A percentile compares a stretch with the other conserved stretches of the same genome.
Conservation (phyloP, 2,113 vertebrate species). For the Macquaria ambigua region DNA sequence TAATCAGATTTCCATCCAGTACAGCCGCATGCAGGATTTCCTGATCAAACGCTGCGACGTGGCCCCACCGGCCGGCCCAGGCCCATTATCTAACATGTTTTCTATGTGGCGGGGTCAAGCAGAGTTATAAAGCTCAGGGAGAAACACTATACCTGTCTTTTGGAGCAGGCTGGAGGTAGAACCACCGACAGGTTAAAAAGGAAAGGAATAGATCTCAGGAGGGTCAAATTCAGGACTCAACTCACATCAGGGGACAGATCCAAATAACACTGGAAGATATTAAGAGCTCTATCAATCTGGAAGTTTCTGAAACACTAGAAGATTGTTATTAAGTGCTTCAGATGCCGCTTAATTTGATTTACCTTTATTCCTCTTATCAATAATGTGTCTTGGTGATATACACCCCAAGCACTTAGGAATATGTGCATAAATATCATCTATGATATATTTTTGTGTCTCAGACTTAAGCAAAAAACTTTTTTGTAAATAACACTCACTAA, state of each 20-base stretch:
- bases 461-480: neutral
- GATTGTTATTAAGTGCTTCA: constrained; percentile 28
- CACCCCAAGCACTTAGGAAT: neutral
- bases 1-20: constrained; percentile 97
- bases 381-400: neutral
- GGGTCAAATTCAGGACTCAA: constrained; percentile 71
- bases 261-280: constrained; percentile 64
- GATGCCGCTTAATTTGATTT: constrained; percentile 16
- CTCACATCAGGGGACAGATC: constrained; percentile 66
- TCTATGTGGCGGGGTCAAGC: constrained; percentile 92
- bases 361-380: neutral
- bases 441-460: neutral
- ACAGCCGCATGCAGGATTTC: constrained; percentile 90
- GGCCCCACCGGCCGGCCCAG: constrained; percentile 86
- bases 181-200: constrained; percentile 66
- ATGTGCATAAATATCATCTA: neutral
- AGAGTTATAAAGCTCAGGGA: constrained; percentile 91
- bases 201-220: constrained; percentile 65
- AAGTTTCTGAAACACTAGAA: constrained; percentile 34
- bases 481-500: neutral
- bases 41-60: constrained; percentile 92
- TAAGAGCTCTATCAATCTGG: constrained; percentile 32
- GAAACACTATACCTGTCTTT: constrained; percentile 92
- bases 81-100: constrained; percentile 96
- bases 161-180: constrained; percentile 72